These are phyloP conservation scores for Seriola dumerili DNA, from an alignment of 2,113 vertebrate genomes.

Conservation along the genomic window DNA sequence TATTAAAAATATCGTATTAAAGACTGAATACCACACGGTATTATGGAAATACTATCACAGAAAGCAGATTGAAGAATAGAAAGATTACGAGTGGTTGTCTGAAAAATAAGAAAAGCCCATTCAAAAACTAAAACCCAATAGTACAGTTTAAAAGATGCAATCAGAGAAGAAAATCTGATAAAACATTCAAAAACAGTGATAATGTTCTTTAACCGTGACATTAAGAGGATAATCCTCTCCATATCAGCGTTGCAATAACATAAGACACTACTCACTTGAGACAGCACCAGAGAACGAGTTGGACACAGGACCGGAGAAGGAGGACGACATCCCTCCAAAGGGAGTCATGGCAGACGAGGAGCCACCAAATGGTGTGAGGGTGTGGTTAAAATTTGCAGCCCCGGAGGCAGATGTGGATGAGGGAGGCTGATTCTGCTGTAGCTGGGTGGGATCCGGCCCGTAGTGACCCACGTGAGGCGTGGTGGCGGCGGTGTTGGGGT, in stretches of 20 bases:
- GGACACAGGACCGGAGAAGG: constrained; percentile 89
- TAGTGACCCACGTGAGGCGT: constrained; percentile 87
- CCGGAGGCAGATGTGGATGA: constrained; percentile 85
- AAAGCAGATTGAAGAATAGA: not conserved
- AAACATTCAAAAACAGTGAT: not conserved
- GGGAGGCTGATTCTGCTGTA: constrained; percentile 84
- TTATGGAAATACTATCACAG: not conserved
- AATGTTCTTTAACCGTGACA: not conserved
- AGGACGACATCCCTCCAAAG: constrained; percentile 92
- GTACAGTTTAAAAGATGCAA: no score
- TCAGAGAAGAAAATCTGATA: not conserved
- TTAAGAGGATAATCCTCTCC: not conserved
- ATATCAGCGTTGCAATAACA: not conserved
- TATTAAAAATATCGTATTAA: not conserved
- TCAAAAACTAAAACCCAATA: no score
- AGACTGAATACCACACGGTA: not conserved
- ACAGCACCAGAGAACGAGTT: constrained; percentile 90
- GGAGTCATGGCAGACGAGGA: constrained; percentile 90
- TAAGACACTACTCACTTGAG: constrained; percentile 85
- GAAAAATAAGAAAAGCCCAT: no score
- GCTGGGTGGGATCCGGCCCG: constrained; percentile 90
- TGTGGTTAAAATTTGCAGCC: constrained; percentile 85
- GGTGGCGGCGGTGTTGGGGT: constrained; percentile 79
- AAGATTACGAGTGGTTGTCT: not conserved
- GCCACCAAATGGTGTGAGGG: constrained; percentile 92